phyloP scores from a whole-genome alignment of 2,888 invertebrate genomes.

The Cataglyphis livida region DNA sequence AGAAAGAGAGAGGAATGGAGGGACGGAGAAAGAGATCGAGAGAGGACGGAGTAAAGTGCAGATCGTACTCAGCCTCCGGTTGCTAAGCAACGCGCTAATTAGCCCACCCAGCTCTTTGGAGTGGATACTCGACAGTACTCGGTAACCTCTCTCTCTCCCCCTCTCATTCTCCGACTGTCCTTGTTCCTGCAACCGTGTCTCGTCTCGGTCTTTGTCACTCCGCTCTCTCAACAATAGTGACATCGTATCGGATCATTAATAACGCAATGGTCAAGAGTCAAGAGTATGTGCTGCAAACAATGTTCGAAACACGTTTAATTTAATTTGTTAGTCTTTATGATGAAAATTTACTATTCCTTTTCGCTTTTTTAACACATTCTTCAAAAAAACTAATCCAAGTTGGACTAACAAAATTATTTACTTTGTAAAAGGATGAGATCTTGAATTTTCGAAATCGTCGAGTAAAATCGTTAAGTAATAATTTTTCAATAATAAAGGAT shows the following conservation, averaged over 20 bases:
- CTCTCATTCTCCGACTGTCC: constrained; percentile 52
- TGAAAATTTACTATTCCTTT: not conserved
- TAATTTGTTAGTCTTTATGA: constrained; percentile 12
- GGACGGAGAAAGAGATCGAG: constrained; percentile 65
- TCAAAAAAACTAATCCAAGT: not conserved
- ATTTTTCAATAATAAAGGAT: not conserved
- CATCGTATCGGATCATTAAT: constrained; percentile 76
- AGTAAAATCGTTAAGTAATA: not conserved
- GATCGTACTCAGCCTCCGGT: constrained; percentile 82
- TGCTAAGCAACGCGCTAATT: constrained; percentile 85
- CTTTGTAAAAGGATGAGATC: too few relatives aligned
- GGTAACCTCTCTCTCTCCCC: constrained; percentile 78
- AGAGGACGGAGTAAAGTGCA: constrained; percentile 79
- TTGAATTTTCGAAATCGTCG: not conserved
- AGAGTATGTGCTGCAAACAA: constrained; percentile 5
- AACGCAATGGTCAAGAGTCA: constrained; percentile 37
- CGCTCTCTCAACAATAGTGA: constrained; percentile 70
- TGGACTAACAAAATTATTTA: not conserved
- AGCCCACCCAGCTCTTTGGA: constrained; percentile 85
- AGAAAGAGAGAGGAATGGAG: constrained; percentile 45
- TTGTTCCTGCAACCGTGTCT: constrained; percentile 49
- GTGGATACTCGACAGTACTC: constrained; percentile 85
- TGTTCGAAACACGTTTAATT: constrained; percentile 14
- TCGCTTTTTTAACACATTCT: not conserved
- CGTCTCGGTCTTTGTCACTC: constrained; percentile 51